Evolutionary conservation across 1,140 invertebrate genomes (phyloP), one percentile per base, ranked within the genome.

Genomic region (Formica selysi): DNA sequence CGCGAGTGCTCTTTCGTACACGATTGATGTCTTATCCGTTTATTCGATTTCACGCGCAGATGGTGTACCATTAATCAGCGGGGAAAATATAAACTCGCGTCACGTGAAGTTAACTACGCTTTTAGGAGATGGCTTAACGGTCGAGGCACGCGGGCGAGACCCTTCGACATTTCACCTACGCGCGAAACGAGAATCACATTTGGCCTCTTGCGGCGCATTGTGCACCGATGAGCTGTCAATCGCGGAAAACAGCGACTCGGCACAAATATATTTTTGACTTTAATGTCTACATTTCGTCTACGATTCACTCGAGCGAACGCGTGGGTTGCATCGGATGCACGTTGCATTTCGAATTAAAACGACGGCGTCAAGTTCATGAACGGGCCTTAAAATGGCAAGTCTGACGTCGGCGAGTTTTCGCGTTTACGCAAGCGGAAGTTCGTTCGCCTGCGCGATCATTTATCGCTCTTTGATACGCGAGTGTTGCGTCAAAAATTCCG

Each of bases 161-260:
- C 59, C 51, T 83, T 87, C 86, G 89, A 90, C 88, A 87, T 90
- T 90, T 90, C 89, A 83, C 81, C 88, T 76, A 90, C 88, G 89
- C 86, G 59, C 19, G 38, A 57, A 61, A 22, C 54, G 57, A 73
- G 22, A 22, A 87, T 67, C 38, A 73, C 29, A 26, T 32, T 83
- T 73, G 38, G 65, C 16, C 19, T 29, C 7, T 26, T 59, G 68
- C n/a, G 41, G 11, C 29, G 81, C 62, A 86, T 86, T 84, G 64
- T 64, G 11, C 76, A 13, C 61, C 71, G 81, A 61, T 57, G 61
- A 81, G 61, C 68, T 67, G 62, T 59, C 54, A 64, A 44, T 36
- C 13, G 54, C 67, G 68, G 10, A 68, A 51, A 88, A 84, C 13
- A 83, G 13, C 48, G 26, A 57, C 4, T 22, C n/a, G 54, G 44